Base-by-base conservation (phyloP, 2,888 invertebrate species). In the Sinotaia quadrata region DNA sequence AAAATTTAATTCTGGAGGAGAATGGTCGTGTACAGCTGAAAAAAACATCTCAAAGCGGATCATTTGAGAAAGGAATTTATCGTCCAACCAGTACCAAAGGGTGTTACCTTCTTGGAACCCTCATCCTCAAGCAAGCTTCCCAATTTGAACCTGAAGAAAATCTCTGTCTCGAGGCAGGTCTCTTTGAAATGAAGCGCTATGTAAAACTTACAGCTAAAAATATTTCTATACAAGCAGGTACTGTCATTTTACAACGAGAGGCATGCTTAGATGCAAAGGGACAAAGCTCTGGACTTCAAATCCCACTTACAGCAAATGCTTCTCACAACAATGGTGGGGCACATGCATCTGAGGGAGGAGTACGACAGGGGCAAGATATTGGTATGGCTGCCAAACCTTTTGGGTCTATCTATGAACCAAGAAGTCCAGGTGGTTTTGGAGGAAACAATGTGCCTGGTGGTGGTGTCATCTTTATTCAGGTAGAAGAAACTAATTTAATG, bases 341-440 rank as follows among this genome's bases (percentile, higher is more conserved):
- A 7, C 77, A 78, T 69, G 78, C 79, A 21, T 74, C 78, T 51
- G 72, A 71, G 49, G 83, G 83, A 7, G 83, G 83, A 2, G 78
- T 83, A 8, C 77, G 79, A 7, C 54, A 63, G 8, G 44, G 37
- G 5, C 60, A 44, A 27, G 62, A 49, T 18, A 18, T 73, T 0
- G 54, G 37, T 18, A 44, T 71, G 41, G 79, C 79, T 2, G 70
- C 80, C 12, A 34, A 41, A 37, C 77, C 81, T 8, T 83, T 72
- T 69, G 82, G 81, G 21, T 75, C 80, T 4, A 75, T 83, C 27
- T 82, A 82, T 61, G 49, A 54, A 27, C 78, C 80, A 1, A n/a
- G 51, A 1, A 67, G 69, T 0, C 69, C 72, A 12, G 82, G 82
- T 10, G 73, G 77, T 1, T 68, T 75, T 31, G 79, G 80, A 0